Conservation (phyloP, 2,797 vertebrate species). For the Steatocranus sp. region DNA sequence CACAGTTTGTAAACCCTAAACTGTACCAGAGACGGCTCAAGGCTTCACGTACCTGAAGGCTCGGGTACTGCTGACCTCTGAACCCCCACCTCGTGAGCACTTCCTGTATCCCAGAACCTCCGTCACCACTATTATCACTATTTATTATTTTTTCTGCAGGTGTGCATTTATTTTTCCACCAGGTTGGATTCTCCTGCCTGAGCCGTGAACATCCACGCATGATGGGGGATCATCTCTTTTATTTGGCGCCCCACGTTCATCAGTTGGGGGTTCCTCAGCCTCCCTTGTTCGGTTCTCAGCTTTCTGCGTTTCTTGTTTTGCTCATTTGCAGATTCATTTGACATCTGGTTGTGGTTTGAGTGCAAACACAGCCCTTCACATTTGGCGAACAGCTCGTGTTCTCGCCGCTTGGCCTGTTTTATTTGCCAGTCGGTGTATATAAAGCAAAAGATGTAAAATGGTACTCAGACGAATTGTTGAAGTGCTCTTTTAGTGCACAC, state of each 20-base stretch:
- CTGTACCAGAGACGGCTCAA: background rate
- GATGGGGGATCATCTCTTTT: background rate
- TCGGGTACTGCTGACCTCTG: background rate
- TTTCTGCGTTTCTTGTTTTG: background rate
- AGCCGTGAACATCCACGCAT: background rate
- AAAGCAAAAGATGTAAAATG: background rate
- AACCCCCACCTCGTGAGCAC: background rate
- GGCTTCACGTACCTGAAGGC: background rate
- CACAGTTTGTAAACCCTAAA: background rate
- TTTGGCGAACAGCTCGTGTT: background rate
- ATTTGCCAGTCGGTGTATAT: background rate
- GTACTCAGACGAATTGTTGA: background rate
- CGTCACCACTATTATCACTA: background rate
- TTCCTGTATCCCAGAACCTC: background rate
- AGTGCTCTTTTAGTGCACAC: background rate
- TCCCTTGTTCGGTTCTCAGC: background rate
- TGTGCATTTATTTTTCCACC: background rate
- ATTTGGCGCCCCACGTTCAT: rapidly evolving
- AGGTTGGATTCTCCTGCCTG: background rate
- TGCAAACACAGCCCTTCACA: background rate
- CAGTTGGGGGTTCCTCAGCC: background rate
- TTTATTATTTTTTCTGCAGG: background rate
- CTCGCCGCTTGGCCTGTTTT: background rate
- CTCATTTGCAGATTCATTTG: background rate
- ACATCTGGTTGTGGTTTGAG: background rate